Percentiles rank a stretch among this genome's conserved stretches.
phyloP scores from a whole-genome alignment of 2,888 invertebrate genomes.

The Tubulanus polymorphus region DNA sequence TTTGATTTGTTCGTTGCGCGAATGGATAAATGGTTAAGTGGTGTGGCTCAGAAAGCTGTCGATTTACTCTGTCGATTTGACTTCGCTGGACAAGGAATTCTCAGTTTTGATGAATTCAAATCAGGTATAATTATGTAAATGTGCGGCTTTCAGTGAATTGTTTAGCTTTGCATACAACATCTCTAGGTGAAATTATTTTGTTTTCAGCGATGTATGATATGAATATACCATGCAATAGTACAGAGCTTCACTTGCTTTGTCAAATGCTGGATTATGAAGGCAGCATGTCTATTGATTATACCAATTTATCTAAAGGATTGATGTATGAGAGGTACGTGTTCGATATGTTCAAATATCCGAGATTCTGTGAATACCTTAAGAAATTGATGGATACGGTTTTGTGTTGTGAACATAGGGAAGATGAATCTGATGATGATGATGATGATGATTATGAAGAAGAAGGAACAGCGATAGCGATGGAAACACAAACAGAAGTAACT shows the following conservation, averaged over 20 bases:
- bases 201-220: conserved; percentile 41
- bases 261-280: conserved; percentile 42
- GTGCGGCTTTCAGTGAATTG: not conserved
- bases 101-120: conserved; percentile 46
- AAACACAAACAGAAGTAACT: conserved; percentile 24
- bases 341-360: not conserved
- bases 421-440: not conserved
- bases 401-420: not conserved
- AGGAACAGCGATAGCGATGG: conserved; percentile 18
- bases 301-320: conserved; percentile 36
- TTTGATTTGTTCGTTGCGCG: conserved; percentile 36
- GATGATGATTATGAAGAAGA: conserved; percentile 1
- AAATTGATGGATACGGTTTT: too few species aligned
- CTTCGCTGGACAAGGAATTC: conserved; percentile 32
- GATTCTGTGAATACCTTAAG: too few species aligned
- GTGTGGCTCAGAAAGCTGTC: conserved; percentile 27
- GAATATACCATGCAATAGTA: conserved; percentile 34
- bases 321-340: conserved; percentile 30
- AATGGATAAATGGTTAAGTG: conserved; percentile 43
- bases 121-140: conserved; percentile 30
- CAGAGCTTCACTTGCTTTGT: conserved; percentile 43
- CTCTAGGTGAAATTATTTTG: not conserved
- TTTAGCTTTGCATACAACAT: not conserved
- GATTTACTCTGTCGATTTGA: conserved; percentile 38
- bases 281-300: conserved; percentile 42